Percentiles rank a stretch among this genome's conserved stretches.
These are phyloP conservation scores for Drosophila bifasciata DNA, from an alignment of 1,140 invertebrate species.

Conservation along the genomic window DNA sequence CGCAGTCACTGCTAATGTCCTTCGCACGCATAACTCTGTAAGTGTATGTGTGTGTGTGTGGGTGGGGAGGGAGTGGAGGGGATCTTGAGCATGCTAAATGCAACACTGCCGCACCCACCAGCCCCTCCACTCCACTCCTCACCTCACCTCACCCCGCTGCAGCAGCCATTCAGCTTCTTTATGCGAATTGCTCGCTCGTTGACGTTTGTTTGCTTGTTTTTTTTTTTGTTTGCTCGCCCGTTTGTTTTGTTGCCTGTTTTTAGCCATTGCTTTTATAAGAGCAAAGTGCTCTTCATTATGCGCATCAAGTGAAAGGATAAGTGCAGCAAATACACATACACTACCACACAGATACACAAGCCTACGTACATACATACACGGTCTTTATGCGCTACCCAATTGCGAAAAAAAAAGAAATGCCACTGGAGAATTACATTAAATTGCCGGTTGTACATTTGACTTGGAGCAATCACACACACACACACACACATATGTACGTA, in stretches of 20 bases:
- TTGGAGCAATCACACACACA: not conserved
- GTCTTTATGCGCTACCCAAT: constrained; percentile 58
- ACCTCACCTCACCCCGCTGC: too few species aligned
- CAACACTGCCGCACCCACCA: constrained; percentile 22
- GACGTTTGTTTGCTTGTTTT: constrained; percentile 57
- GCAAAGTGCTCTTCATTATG: constrained; percentile 83
- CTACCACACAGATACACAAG: constrained; percentile 23
- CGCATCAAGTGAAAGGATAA: constrained; percentile 76
- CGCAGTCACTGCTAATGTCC: constrained; percentile 71
- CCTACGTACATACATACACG: constrained; percentile 26
- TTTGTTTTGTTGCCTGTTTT: constrained; percentile 71
- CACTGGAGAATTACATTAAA: constrained; percentile 60
- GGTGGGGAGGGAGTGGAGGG: constrained; percentile 22
- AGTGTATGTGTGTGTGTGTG: constrained; percentile 9
- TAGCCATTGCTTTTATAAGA: constrained; percentile 79
- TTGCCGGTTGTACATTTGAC: constrained; percentile 1
- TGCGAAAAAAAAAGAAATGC: constrained; percentile 41
- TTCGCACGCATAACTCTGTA: constrained; percentile 47
- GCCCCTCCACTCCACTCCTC: not conserved
- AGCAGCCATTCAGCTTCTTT: constrained; percentile 32
- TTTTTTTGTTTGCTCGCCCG: constrained; percentile 36
- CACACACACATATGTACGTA: too few species aligned
- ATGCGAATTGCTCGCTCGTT: constrained; percentile 43
- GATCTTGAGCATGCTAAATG: constrained; percentile 71
- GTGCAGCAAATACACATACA: constrained; percentile 65